phyloP scores from a whole-genome alignment of 2,113 vertebrate species.

The Cephalopterus ornatus region DNA sequence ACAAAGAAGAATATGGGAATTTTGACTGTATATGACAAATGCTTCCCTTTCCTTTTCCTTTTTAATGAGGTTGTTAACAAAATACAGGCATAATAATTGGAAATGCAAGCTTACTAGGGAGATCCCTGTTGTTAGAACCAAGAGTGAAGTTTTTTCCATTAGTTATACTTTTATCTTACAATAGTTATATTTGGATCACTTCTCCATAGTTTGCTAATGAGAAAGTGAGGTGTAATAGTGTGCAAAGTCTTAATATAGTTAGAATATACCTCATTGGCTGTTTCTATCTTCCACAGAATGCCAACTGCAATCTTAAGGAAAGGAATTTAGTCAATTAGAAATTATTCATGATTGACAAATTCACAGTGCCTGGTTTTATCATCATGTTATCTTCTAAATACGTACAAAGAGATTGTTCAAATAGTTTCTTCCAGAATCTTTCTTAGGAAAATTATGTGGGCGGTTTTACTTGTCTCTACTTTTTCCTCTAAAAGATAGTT shows the following conservation, averaged over 20 bases:
- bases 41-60: background rate
- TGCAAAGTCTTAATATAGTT: background rate
- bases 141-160: background rate
- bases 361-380: background rate
- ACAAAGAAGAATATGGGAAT: background rate
- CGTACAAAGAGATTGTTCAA: background rate
- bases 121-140: background rate
- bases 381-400: background rate
- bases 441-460: background rate
- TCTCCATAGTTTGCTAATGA: background rate
- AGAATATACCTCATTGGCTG: background rate
- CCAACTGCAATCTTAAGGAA: background rate
- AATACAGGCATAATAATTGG: background rate
- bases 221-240: background rate
- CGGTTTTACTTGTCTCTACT: background rate
- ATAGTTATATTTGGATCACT: background rate
- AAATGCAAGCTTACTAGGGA: background rate
- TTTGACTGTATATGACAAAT: background rate
- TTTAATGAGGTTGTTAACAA: background rate
- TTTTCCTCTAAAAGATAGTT: background rate
- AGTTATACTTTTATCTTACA: background rate
- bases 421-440: background rate
- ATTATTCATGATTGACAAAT: background rate
- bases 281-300: background rate
- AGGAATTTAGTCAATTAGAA: background rate